phyloP scores from a whole-genome alignment of 2,113 vertebrate genomes.

The Pyrgilauda ruficollis region DNA sequence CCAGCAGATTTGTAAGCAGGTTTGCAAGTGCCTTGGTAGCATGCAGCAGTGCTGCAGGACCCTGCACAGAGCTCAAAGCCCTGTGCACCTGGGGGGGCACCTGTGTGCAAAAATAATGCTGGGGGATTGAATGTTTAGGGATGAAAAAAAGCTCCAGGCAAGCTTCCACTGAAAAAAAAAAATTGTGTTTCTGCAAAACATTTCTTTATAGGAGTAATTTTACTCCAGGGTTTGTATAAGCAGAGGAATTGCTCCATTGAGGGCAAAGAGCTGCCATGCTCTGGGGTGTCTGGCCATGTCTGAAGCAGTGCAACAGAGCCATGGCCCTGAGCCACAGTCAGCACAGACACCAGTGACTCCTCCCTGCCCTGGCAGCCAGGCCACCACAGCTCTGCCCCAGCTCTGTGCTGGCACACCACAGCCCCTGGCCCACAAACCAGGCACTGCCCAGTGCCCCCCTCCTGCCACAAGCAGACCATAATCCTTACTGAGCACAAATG shows the following conservation, averaged over 20 bases:
- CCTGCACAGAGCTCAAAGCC: not conserved
- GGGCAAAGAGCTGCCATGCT: not conserved
- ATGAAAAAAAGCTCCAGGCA: not conserved
- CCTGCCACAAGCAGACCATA: slow-evolving; percentile 74
- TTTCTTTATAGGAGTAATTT: not conserved
- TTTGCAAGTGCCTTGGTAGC: not conserved
- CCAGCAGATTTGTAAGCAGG: not conserved
- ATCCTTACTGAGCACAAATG: slow-evolving; percentile 71
- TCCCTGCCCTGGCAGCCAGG: not conserved
- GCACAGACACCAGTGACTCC: not conserved
- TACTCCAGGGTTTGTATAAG: not conserved
- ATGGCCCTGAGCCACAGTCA: not conserved
- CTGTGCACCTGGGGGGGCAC: fast-evolving
- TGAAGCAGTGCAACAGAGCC: not conserved
- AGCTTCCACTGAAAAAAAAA: not conserved
- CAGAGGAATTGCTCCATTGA: not conserved
- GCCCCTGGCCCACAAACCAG: slow-evolving; percentile 65
- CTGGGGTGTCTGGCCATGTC: not conserved
- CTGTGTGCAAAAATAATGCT: not conserved
- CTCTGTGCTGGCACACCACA: not conserved
- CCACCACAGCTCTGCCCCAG: not conserved
- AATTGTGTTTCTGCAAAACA: not conserved
- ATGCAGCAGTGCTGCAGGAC: fast-evolving
- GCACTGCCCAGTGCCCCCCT: slow-evolving; percentile 72
- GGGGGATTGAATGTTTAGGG: not conserved